Evolutionary conservation across 1,140 invertebrate genomes (phyloP).

Genomic region (Eumaeus atala): DNA sequence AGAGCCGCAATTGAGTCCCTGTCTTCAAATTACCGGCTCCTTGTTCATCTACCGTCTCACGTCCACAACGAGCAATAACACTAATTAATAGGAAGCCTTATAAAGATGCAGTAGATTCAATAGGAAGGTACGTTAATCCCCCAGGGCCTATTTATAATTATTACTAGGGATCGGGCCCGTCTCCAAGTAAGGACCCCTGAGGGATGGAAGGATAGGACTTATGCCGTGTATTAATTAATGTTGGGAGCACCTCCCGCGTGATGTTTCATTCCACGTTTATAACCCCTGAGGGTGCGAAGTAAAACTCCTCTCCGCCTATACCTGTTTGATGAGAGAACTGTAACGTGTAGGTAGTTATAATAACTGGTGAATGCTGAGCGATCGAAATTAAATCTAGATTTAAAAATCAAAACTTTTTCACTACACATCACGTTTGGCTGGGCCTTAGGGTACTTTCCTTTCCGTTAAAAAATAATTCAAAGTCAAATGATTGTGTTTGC

Average conservation of each 20-base stretch:
- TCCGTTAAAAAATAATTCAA: too few species aligned
- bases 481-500: too few species aligned
- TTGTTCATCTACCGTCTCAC: too few species aligned
- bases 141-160: slow-evolving; percentile 51
- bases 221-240: slow-evolving; percentile 51
- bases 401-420: too few species aligned
- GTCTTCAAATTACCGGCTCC: too few species aligned
- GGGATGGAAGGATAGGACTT: slow-evolving; percentile 38
- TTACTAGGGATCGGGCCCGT: slow-evolving; percentile 33
- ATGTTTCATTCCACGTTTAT: slow-evolving; percentile 19
- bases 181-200: slow-evolving; percentile 39
- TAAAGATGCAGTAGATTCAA: slow-evolving; percentile 24
- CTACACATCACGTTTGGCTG: too few species aligned
- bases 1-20: too few species aligned
- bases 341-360: too few species aligned
- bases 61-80: neutral
- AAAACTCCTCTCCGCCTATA: slow-evolving; percentile 20
- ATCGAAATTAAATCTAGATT: too few species aligned
- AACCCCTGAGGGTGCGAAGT: slow-evolving; percentile 2
- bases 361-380: too few species aligned
- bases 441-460: too few species aligned
- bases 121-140: slow-evolving; percentile 30
- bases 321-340: too few species aligned
- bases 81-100: slow-evolving; percentile 21
- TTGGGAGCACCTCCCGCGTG: slow-evolving; percentile 31